A percentile compares a stretch with the other conserved stretches of the same genome.
Evolutionary conservation across 2,888 invertebrate species (phyloP).

Genomic region (Euplagia quadripunctaria): DNA sequence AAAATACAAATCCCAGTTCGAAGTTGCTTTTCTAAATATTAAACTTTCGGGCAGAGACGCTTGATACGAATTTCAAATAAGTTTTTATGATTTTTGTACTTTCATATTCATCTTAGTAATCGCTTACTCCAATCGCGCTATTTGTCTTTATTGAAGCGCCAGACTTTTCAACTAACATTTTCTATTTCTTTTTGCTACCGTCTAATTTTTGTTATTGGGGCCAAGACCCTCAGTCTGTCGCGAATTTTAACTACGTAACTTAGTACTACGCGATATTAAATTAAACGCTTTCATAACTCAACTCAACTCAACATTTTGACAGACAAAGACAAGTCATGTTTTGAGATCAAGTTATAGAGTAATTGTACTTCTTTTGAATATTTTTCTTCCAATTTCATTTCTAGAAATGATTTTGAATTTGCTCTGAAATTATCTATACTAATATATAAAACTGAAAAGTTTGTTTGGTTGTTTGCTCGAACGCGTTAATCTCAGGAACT

Average conservation of each 20-base stretch:
- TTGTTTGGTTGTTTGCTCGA: no score
- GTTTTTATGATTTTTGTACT: not conserved
- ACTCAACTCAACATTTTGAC: slow-evolving; percentile 22
- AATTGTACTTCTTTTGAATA: slow-evolving; percentile 4
- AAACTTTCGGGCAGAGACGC: not conserved
- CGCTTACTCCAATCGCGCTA: not conserved
- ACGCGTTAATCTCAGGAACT: no score
- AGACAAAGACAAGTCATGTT: slow-evolving; percentile 21
- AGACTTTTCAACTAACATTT: not conserved
- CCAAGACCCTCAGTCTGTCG: not conserved
- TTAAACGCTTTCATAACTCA: slow-evolving; percentile 25
- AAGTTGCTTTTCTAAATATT: no score
- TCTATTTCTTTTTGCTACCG: not conserved
- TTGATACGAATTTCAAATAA: not conserved
- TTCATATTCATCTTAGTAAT: not conserved
- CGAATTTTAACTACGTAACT: slow-evolving; percentile 16
- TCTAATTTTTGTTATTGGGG: not conserved
- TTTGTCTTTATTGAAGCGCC: not conserved
- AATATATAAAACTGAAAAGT: no score
- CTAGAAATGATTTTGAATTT: not conserved
- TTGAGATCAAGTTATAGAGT: slow-evolving; percentile 7
- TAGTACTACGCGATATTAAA: slow-evolving; percentile 23
- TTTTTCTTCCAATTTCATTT: not conserved
- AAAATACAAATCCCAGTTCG: no score
- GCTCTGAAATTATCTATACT: no score